Base-by-base conservation (phyloP, 2,888 invertebrate species). In the Apotomis betuletana region DNA sequence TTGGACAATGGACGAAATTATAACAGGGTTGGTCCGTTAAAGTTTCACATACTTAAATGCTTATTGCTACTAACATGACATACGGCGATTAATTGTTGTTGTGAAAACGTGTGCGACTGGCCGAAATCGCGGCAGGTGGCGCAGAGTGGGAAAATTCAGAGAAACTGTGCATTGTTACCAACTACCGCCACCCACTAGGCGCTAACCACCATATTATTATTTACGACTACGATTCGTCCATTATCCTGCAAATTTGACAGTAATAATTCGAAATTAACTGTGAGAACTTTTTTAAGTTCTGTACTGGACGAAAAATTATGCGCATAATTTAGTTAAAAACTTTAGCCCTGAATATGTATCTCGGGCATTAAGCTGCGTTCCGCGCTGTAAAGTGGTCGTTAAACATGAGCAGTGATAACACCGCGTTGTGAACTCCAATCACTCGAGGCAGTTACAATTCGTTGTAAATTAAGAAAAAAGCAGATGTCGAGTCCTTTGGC, bases 1-100 rank as follows among this genome's bases (percentile, higher is more conserved):
- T 89, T 86, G 91, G 92, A 93, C 92, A 93, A 93, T 92, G 85
- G 89, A 87, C 89, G 81, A 90, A 92, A 92, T 90, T 91, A 90
- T 92, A 91, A 90, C 90, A 88, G 88, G 84, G 88, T 88, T 88
- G 89, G 86, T 88, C 84, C 86, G 87, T 87, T 88, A 86, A 80
- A 86, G 83, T 88, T 93, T 92, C 93, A 92, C 93, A 91, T 93
- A 89, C 88, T 90, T 90, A 91, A 87, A 88, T 85, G 87, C 83
- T 88, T 88, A 89, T 88, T 88, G 87, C 87, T 81, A 83, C 84
- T 83, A 82, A 86, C 89, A 90, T 89, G 90, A 88, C 91, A 90
- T 90, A 87, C 85, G 88, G 87, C 85, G 88, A 91, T 91, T 91
- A 89, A 91, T 91, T 88, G 78, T 81, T 81, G 83, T 87, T 88